Base-by-base conservation (phyloP, 92 coral and sea anemone genomes). In the Micromussa lordhowensis region DNA sequence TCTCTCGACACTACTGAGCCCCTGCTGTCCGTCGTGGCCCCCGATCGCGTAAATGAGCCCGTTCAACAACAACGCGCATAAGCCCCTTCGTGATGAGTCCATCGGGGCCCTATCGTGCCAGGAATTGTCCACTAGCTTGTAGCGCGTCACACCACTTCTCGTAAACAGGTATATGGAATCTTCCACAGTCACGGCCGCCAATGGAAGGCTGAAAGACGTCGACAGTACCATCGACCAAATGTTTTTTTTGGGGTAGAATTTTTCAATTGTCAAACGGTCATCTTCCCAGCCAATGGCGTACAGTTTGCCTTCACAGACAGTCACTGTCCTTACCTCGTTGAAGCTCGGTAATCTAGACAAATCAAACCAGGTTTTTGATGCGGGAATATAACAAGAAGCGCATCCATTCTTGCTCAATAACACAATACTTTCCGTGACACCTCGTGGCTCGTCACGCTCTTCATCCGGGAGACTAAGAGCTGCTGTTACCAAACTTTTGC, bases 401-500 rank as follows among this genome's bases (percentile, higher is more conserved):
- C 51, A 63, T 24, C 89, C 89, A 32, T 86, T 76, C 40, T 77
- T 78, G 68, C 89, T 86, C 16, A 86, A 76, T 77, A 86, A 21
- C 77, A 86, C 77, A 30, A 86, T 31, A 30, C 89, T 64, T 21
- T 86, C 89, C 77, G 89, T 77, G 83, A 86, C 83, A 86, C 89
- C 89, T 31, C 89, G 89, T 30, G 89, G 89, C 66, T 86, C 89
- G 83, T 86, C 89, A 86, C 89, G 89, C 34, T 76, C 89, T 5
- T 86, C 89, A 22, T 77, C 83, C 21, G 89, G 58, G 51, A 40
- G 5, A 77, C 30, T 38, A 5, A 86, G 75, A 21, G 40, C 66
- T 64, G 30, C 68, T n/a, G 83, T 86, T 64, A 64, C 89, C 77
- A 40, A 19, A 78, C 53, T 78, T 76, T 77, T 75, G 40, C 75